Evolutionary conservation across 1,140 invertebrate genomes (phyloP), one percentile per base, ranked within the genome.

Genomic region (Drosophila neocordata): DNA sequence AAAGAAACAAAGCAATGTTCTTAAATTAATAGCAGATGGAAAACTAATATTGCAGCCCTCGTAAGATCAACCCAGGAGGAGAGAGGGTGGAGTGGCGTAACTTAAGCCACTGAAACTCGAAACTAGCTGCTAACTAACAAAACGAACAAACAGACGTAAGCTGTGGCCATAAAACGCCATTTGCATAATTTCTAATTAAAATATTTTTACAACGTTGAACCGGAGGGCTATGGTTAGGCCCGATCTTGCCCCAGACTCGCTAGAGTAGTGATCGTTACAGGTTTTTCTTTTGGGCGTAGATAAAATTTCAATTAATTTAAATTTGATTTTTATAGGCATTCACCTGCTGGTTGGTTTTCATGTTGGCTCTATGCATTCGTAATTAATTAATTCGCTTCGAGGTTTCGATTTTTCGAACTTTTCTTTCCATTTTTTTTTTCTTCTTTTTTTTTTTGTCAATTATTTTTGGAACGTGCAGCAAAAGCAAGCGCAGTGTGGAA

Each of bases 141-240:
- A 48, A 48, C 18, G 41, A 48, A 48, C 41, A 15, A 48, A 51
- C 37, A 65, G 65, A 77, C 65, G 20, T 65, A 63, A 77, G 62
- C 35, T 22, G 38, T 56, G 56, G 57, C 72, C 66, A 76, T 79
- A 75, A 75, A 69, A 60, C 35, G 53, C 44, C 69, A 76, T 81
- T 81, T 81, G 62, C 74, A 81, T 81, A 81, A 81, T 81, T 81
- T 81, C 73, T 73, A 81, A 81, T 79, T 81, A 81, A 80, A 81
- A 81, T 81, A 79, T 76, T 81, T 80, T 79, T 64, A 70, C 59
- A 65, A 59, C 55, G 41, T n/a, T 31, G 35, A 65, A 13, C 37
- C 22, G 55, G 56, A 52, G 27, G 34, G n/a, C 51, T 37, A 31
- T 3, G 8, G 9, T 13, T n/a, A 15, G 59, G 57, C 24, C 12